A percentile compares a stretch with the other conserved stretches of the same genome.
phyloP scores from a whole-genome alignment of 2,113 vertebrate species.

The Thryonomys swinderianus region DNA sequence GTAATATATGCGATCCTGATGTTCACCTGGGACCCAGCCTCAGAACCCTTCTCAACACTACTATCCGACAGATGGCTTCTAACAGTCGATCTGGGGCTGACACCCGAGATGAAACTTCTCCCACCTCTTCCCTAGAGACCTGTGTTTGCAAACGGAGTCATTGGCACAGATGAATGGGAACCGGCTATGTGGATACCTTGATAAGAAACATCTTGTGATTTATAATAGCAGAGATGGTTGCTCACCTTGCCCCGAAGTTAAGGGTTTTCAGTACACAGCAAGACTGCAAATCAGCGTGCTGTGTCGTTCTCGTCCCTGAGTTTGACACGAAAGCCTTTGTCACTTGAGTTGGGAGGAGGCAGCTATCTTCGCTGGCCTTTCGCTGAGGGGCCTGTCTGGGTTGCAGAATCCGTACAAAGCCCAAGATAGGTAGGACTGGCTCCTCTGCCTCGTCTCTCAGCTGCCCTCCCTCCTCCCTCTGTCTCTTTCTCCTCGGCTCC shows the following conservation, averaged over 20 bases:
- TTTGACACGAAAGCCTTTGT: background rate
- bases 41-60: background rate
- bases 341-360: background rate
- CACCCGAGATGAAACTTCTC: background rate
- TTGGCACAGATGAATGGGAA: background rate
- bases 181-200: too few relatives aligned
- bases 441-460: accelerated
- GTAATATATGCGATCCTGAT: background rate
- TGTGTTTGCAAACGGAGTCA: background rate
- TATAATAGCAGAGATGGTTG: background rate
- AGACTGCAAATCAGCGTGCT: background rate
- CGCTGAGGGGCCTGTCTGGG: background rate
- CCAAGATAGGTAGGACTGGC: accelerated
- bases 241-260: background rate
- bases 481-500: background rate
- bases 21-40: background rate
- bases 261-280: background rate
- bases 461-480: too few relatives aligned
- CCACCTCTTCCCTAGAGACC: background rate
- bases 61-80: accelerated
- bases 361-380: background rate
- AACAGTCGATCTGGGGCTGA: background rate
- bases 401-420: background rate
- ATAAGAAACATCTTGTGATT: background rate
- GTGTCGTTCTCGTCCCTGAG: accelerated